Evolutionary conservation across 2,113 vertebrate species (phyloP).

Genomic region (Anarhynchus alexandrinus): DNA sequence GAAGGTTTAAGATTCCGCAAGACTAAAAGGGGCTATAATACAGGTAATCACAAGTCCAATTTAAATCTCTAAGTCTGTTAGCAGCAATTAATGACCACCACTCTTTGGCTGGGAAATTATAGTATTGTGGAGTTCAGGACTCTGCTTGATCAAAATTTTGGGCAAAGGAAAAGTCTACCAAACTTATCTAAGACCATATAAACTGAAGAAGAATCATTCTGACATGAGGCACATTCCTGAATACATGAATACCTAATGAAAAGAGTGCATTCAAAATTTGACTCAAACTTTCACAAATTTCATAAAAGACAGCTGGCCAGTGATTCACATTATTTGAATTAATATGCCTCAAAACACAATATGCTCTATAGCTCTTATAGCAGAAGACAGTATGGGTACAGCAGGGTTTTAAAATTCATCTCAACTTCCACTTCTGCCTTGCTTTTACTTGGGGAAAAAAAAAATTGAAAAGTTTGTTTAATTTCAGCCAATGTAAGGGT

Average conservation of each 20-base stretch:
- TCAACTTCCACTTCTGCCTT: not conserved
- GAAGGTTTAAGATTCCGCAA: not conserved
- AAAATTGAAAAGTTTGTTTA: not conserved
- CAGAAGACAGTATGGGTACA: not conserved
- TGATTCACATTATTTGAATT: not conserved
- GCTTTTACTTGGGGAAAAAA: not conserved
- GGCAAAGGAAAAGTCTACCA: not conserved
- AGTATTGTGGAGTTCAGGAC: not conserved
- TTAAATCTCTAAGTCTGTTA: not conserved
- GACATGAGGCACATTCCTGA: not conserved
- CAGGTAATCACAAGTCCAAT: not conserved
- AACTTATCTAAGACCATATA: not conserved
- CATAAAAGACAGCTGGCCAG: not conserved
- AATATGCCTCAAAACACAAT: not conserved
- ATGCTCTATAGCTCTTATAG: not conserved
- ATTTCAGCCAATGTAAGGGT: not conserved
- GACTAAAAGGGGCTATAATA: not conserved
- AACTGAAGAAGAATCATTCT: not conserved
- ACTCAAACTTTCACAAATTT: not conserved
- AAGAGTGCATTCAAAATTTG: not conserved
- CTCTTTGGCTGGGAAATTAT: not conserved
- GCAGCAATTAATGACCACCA: not conserved
- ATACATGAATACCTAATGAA: not conserved
- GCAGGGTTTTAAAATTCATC: not conserved
- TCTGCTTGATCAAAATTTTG: not conserved